Percentiles rank a stretch among this genome's conserved stretches.
These are phyloP conservation scores for Tapera naevia DNA, from an alignment of 2,797 vertebrate species.

Conservation along the genomic window DNA sequence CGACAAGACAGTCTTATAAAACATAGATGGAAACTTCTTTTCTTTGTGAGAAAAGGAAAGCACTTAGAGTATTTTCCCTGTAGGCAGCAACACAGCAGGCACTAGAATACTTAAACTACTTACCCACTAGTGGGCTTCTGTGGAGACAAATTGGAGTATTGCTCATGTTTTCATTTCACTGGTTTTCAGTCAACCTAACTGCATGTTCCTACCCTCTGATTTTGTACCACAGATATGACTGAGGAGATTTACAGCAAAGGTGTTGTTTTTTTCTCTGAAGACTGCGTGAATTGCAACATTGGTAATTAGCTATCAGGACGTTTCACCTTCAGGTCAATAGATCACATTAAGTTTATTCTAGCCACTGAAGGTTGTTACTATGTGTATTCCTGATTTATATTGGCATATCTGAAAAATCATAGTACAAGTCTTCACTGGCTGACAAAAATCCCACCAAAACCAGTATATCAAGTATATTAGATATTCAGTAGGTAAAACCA, in stretches of 20 bases:
- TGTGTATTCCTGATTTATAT: not conserved
- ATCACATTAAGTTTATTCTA: not conserved
- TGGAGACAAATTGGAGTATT: constrained; percentile 15
- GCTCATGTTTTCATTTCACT: not conserved
- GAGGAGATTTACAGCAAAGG: not conserved
- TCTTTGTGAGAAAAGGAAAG: constrained; percentile 20
- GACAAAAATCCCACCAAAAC: not conserved
- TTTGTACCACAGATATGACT: not conserved
- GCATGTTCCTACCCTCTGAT: not conserved
- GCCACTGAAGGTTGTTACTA: not conserved
- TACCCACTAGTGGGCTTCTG: constrained; percentile 18
- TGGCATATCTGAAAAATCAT: not conserved
- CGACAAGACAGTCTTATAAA: constrained; percentile 43
- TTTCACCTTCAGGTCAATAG: not conserved
- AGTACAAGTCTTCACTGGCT: not conserved
- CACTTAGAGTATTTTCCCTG: constrained; percentile 53
- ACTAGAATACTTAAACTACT: constrained; percentile 32
- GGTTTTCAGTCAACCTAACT: not conserved
- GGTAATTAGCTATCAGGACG: not conserved
- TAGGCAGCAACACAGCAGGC: constrained; percentile 46
- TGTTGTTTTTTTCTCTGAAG: not conserved
- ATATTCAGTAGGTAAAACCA: not conserved
- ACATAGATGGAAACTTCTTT: constrained; percentile 30
- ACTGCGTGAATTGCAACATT: not conserved
- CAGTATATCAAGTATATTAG: not conserved